A percentile compares a stretch with the other conserved stretches of the same genome.
phyloP scores from a whole-genome alignment of 2,888 invertebrate genomes.

The Acanthococcus lagerstroemiae region DNA sequence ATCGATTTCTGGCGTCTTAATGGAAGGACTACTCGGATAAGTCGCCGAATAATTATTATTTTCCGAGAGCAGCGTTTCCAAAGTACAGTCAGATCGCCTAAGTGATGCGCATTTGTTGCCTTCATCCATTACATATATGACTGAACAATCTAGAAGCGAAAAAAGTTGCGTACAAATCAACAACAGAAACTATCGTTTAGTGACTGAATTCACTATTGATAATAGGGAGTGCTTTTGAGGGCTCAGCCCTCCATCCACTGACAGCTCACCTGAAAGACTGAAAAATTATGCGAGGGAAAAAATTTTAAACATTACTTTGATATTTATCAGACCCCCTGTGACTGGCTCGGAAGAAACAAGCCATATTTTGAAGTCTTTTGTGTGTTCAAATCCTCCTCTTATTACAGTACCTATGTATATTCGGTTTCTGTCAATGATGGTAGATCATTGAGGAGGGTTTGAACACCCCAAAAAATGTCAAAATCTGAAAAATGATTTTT shows the following conservation, averaged over 20 bases:
- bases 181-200: not conserved
- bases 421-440: too few species aligned
- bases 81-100: slow-evolving; percentile 22
- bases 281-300: too few species aligned
- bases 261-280: too few species aligned
- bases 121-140: slow-evolving; percentile 24
- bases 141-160: slow-evolving; percentile 14
- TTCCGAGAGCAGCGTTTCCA: slow-evolving; percentile 25
- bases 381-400: too few species aligned
- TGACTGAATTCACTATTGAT: not conserved
- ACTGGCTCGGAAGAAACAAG: too few species aligned
- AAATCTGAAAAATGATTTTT: not conserved
- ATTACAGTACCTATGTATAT: too few species aligned
- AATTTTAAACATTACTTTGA: too few species aligned
- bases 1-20: slow-evolving; percentile 12
- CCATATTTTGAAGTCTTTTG: too few species aligned
- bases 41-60: slow-evolving; percentile 11
- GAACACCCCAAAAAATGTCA: not conserved
- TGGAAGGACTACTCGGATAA: slow-evolving; percentile 18
- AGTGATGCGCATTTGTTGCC: slow-evolving; percentile 23
- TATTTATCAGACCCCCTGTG: too few species aligned
- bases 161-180: not conserved
- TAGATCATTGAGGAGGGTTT: too few species aligned
- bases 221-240: not conserved
- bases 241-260: too few species aligned